Conservation (phyloP, 2,888 invertebrate species). For the Seira ritae region DNA sequence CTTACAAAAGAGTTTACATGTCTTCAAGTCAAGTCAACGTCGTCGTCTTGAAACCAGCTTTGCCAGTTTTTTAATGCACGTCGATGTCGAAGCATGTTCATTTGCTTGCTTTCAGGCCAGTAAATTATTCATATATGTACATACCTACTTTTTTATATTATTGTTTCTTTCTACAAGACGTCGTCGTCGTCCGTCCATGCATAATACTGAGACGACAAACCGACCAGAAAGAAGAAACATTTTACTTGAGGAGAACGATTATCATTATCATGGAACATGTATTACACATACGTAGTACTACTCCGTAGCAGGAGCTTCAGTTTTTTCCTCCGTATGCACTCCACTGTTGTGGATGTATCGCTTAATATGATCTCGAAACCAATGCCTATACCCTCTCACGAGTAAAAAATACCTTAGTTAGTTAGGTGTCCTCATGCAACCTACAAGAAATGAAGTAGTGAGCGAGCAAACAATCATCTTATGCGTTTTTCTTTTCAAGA, state of each 20-base stretch:
- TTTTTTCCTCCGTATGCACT: conserved; percentile 14
- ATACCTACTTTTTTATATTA: neutral
- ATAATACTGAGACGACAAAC: neutral
- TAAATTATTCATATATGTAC: conserved; percentile 56
- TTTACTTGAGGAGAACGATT: conserved; percentile 1
- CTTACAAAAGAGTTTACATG: neutral
- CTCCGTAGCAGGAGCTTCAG: neutral
- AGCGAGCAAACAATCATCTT: conserved; percentile 17
- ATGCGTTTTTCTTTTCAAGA: neutral
- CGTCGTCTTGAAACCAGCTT: conserved; percentile 54
- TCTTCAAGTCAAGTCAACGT: conserved; percentile 2
- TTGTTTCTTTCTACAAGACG: no score
- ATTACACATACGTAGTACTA: no score
- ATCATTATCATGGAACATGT: conserved; percentile 33
- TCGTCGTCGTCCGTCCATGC: no score
- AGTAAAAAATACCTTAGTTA: neutral
- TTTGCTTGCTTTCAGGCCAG: conserved; percentile 30
- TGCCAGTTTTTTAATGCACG: conserved; percentile 47
- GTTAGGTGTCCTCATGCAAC: neutral
- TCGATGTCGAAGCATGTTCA: neutral
- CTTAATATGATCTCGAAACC: neutral
- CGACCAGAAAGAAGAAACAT: conserved; percentile 4
- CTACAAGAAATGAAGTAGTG: neutral
- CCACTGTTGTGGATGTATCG: neutral
- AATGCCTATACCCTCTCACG: conserved; percentile 47